These are phyloP conservation scores for Vulpes ferrilata DNA, from an alignment of 2,113 vertebrate genomes.

Conservation along the genomic window DNA sequence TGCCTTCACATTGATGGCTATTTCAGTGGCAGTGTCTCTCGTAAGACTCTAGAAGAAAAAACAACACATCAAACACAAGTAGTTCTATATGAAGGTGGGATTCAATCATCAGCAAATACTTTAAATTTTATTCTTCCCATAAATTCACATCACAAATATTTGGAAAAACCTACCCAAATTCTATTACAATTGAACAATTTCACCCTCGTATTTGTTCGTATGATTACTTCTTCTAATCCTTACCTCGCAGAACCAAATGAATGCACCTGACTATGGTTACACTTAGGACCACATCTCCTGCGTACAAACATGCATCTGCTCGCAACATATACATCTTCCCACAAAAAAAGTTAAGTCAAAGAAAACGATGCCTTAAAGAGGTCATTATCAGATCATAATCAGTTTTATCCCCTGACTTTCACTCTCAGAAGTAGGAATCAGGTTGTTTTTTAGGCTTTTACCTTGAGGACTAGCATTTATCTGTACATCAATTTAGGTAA, in stretches of 20 bases:
- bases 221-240: neutral
- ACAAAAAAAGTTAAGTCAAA: conserved; percentile 13
- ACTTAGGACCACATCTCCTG: neutral
- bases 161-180: neutral
- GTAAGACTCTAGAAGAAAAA: conserved; percentile 92
- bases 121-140: neutral
- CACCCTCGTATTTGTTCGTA: neutral
- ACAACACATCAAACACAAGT: conserved; percentile 59
- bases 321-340: neutral
- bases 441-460: neutral
- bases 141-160: neutral
- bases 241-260: neutral
- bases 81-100: conserved; percentile 37
- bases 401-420: neutral
- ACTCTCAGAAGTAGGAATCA: neutral
- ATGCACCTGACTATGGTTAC: neutral
- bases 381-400: neutral
- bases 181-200: neutral
- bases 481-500: neutral
- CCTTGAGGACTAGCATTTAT: neutral
- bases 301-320: neutral
- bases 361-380: neutral
- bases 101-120: neutral
- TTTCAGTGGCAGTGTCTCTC: conserved; percentile 96
- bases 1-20: conserved; percentile 96